Percentiles rank a stretch among this genome's conserved stretches.
phyloP scores from a whole-genome alignment of 1,140 invertebrate species.

The Patella vulgata region DNA sequence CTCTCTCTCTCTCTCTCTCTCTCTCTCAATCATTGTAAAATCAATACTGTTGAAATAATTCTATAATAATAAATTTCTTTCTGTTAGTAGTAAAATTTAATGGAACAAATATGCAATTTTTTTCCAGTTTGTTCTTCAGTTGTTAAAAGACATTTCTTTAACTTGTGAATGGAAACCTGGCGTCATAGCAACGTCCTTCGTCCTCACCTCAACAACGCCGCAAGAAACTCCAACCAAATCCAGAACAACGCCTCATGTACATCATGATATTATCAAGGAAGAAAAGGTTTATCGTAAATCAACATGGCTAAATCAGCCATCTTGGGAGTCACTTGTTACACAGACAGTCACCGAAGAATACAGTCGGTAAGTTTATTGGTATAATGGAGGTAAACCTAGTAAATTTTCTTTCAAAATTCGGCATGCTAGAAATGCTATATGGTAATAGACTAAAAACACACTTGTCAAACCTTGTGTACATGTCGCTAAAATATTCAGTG shows the following conservation, averaged over 20 bases:
- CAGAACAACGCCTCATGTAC: conserved; percentile 37
- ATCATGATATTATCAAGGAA: conserved; percentile 39
- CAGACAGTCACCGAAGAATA: conserved; percentile 27
- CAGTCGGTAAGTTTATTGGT: conserved; percentile 1
- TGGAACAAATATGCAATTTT: too few species aligned
- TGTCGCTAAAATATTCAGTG: neutral
- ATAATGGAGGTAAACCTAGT: neutral
- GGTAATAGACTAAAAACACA: neutral
- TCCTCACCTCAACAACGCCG: conserved; percentile 16
- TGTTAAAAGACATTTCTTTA: conserved; percentile 44
- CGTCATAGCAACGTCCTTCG: conserved; percentile 39
- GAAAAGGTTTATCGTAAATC: conserved; percentile 17
- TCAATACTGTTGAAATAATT: too few species aligned
- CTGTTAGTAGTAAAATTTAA: too few species aligned
- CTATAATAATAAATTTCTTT: too few species aligned
- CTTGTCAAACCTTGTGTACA: neutral
- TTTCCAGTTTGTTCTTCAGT: conserved; percentile 44
- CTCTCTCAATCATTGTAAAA: too few species aligned
- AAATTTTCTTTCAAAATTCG: neutral
- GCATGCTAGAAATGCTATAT: neutral
- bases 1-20: too few species aligned
- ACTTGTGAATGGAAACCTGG: conserved; percentile 53
- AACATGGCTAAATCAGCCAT: conserved; percentile 8
- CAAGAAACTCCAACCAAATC: conserved; percentile 24
- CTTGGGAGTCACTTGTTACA: conserved; percentile 18